phyloP scores from a whole-genome alignment of 2,888 invertebrate species.

The Chromoteleia sp. region DNA sequence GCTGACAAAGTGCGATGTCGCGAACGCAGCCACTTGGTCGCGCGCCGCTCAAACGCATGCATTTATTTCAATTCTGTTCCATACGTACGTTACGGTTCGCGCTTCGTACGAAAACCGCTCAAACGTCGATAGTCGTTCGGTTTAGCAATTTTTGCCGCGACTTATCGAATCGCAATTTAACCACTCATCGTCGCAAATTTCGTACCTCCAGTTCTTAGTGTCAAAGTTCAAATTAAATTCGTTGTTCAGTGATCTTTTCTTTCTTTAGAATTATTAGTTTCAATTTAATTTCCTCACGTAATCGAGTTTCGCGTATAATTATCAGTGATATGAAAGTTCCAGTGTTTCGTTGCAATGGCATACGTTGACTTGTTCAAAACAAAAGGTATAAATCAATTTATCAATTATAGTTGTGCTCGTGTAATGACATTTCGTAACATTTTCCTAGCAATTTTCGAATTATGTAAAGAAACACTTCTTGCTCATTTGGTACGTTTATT shows the following conservation, averaged over 20 bases:
- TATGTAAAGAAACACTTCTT: constrained; percentile 11
- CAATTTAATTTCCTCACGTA: not conserved
- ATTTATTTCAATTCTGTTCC: constrained; percentile 39
- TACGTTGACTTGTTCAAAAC: constrained; percentile 3
- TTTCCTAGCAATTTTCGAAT: constrained; percentile 23
- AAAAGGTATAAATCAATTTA: constrained; percentile 31
- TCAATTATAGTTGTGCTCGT: constrained; percentile 6
- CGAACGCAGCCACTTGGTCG: constrained; percentile 58
- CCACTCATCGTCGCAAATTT: not conserved
- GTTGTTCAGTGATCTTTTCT: not conserved
- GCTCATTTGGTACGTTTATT: not conserved
- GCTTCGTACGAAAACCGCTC: constrained; percentile 25
- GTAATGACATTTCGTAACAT: constrained; percentile 25
- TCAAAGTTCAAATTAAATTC: too few relatives aligned
- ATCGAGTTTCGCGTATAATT: not conserved
- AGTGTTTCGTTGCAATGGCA: constrained; percentile 22
- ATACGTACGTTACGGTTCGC: constrained; percentile 20
- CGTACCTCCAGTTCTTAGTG: too few relatives aligned
- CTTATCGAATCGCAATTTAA: not conserved
- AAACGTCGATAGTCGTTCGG: constrained; percentile 22
- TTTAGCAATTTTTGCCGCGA: constrained; percentile 2
- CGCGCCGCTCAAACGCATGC: constrained; percentile 63
- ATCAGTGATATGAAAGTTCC: constrained; percentile 18
- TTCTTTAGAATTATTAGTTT: not conserved
- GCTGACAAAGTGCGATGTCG: constrained; percentile 32